phyloP scores from a whole-genome alignment of 2,888 invertebrate species.

The Lymantria dispar region DNA sequence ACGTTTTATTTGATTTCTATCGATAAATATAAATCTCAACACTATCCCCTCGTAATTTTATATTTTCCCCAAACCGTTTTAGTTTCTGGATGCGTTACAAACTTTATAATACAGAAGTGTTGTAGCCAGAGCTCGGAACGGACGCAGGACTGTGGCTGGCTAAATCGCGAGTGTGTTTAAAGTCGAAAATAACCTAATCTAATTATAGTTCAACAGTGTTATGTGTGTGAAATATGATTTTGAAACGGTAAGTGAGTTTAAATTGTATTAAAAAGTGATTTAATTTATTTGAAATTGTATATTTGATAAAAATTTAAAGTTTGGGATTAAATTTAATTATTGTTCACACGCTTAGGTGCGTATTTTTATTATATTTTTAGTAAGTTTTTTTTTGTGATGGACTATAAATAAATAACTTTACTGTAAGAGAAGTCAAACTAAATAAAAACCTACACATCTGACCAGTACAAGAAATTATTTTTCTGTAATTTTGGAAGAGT shows the following conservation, averaged over 20 bases:
- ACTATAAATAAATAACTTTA: no score
- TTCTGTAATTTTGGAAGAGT: no score
- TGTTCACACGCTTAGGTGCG: no score
- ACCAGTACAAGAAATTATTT: no score
- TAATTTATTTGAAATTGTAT: not conserved
- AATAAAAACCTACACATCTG: no score
- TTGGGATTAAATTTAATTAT: no score
- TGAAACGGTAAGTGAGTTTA: conserved; percentile 11
- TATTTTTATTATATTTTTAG: no score
- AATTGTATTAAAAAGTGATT: not conserved
- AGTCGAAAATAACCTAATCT: conserved; percentile 7
- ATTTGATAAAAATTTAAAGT: no score
- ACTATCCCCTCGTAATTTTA: conserved; percentile 8
- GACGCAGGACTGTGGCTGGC: conserved; percentile 1
- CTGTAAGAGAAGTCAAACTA: no score
- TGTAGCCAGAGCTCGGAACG: conserved; percentile 1
- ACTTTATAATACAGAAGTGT: not conserved
- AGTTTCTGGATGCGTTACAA: conserved; percentile 2
- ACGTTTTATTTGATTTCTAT: not conserved
- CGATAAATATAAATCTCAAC: not conserved
- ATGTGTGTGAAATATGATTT: conserved; percentile 12
- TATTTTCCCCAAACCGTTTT: conserved; percentile 11
- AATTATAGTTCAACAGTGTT: conserved; percentile 6
- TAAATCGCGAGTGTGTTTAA: not conserved
- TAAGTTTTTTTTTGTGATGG: no score